phyloP scores from a whole-genome alignment of 2,797 vertebrate species.

The Chromobotia macracanthus region DNA sequence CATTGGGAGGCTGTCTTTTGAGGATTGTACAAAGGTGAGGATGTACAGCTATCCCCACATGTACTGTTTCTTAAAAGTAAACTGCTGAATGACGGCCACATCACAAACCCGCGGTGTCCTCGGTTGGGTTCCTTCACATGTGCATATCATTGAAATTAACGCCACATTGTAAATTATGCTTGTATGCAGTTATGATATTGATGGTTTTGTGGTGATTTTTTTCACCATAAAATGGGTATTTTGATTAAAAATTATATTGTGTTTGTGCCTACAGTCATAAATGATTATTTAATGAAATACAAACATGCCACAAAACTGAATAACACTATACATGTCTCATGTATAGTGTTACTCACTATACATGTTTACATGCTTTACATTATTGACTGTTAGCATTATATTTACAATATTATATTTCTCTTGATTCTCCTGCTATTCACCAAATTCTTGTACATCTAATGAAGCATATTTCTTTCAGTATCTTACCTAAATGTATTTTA shows the following conservation, averaged over 20 bases:
- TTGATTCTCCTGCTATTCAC: neutral
- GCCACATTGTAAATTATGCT: neutral
- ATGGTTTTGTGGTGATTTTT: no score
- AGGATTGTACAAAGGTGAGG: constrained; percentile 48
- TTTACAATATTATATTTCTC: neutral
- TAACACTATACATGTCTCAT: no score
- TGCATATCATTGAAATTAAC: neutral
- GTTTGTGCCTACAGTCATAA: no score
- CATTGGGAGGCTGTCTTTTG: constrained; percentile 60
- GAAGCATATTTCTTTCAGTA: neutral
- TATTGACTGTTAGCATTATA: no score
- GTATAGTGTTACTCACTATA: no score
- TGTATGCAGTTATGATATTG: neutral
- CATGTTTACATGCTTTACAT: no score
- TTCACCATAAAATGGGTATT: no score
- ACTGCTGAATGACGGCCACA: neutral
- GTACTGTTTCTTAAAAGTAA: constrained; percentile 12
- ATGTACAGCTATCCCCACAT: constrained; percentile 20
- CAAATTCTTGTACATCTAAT: neutral
- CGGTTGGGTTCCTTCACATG: neutral
- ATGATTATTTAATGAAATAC: no score
- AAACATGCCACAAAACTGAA: no score
- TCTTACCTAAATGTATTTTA: neutral
- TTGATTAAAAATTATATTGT: no score
- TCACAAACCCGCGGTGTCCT: neutral